Evolutionary conservation across 2,113 vertebrate species (phyloP), one percentile per base, ranked within the genome.

Genomic region (Picathartes gymnocephalus): DNA sequence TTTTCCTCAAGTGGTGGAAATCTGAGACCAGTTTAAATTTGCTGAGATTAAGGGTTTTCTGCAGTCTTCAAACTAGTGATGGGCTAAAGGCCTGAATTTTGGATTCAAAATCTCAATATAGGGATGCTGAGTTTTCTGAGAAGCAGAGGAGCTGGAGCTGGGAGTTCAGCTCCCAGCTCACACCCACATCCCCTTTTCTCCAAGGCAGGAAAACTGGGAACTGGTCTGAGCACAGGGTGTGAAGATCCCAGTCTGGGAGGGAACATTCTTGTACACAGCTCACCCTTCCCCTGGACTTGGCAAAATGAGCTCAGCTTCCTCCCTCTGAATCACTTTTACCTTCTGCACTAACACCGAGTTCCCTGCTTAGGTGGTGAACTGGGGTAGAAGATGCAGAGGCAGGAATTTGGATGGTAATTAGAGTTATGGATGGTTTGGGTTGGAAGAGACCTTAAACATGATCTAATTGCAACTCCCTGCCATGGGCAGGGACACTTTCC

Each of bases 221-320:
- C 80, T 88, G 65, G 8, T 88, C n/a, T 44, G 78, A 87, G 82
- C 40, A 51, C 81, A 44, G 91, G 53, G 48, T 77, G 60, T 84
- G 86, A 68, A 83, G 83, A 72, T 88, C 62, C 40, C 82, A 33
- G 79, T 6, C 64, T 81, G 81, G 10, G 13, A 78, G 84, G 76
- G 89, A 91, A 74, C 35, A 2, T 56, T 53, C 53, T 42, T 53
- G 50, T 53, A 45, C 81, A 25, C 35, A 73, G 90, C 88, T 96
- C 91, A 88, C 94, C 88, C 91, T 95, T 94, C 74, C 91, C 84
- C 81, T 96, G 21, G 73, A 80, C 81, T 85, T 69, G 13, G 57
- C 61, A 64, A 53, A 91, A 86, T 92, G 60, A 92, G 73, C 79
- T 89, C 89, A 79, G 70, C 81, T 93, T 94, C 86, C 77, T 89